phyloP scores from a whole-genome alignment of 2,888 invertebrate genomes.

The Brachypalpus laphriformis region DNA sequence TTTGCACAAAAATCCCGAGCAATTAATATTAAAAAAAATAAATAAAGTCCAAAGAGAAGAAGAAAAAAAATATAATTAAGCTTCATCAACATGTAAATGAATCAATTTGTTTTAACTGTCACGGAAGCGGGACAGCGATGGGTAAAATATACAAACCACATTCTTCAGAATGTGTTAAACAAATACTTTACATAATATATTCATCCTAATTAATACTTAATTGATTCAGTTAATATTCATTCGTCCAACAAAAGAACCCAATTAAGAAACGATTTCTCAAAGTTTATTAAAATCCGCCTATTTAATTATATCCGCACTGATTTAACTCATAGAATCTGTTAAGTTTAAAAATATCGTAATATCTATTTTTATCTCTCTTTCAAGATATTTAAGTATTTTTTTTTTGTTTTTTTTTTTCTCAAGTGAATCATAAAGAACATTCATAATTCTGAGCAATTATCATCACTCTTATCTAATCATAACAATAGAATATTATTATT shows the following conservation, averaged over 20 bases:
- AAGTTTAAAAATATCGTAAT: conserved; percentile 48
- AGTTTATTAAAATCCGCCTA: conserved; percentile 33
- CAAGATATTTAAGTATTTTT: not conserved
- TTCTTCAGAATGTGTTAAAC: not conserved
- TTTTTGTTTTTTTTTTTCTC: not conserved
- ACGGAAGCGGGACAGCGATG: not conserved
- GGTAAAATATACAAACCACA: not conserved
- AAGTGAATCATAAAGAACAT: conserved; percentile 44
- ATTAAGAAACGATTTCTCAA: conserved; percentile 15
- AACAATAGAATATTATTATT: conserved; percentile 39
- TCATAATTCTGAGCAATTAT: conserved; percentile 58
- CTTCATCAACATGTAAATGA: conserved; percentile 54
- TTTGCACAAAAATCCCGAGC: conserved; percentile 28
- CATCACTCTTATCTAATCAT: conserved; percentile 58
- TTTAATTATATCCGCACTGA: not conserved
- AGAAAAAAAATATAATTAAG: conserved; percentile 42
- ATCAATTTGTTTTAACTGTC: conserved; percentile 2
- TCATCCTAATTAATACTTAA: not conserved
- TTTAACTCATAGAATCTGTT: not conserved
- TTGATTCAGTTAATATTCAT: not conserved
- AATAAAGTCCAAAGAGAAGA: not conserved
- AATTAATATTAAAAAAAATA: conserved; percentile 33
- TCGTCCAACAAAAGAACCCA: conserved; percentile 11
- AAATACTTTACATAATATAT: not conserved
- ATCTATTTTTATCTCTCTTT: conserved; percentile 24